Conservation (phyloP, 2,888 invertebrate genomes). For the Apodemia duryi region DNA sequence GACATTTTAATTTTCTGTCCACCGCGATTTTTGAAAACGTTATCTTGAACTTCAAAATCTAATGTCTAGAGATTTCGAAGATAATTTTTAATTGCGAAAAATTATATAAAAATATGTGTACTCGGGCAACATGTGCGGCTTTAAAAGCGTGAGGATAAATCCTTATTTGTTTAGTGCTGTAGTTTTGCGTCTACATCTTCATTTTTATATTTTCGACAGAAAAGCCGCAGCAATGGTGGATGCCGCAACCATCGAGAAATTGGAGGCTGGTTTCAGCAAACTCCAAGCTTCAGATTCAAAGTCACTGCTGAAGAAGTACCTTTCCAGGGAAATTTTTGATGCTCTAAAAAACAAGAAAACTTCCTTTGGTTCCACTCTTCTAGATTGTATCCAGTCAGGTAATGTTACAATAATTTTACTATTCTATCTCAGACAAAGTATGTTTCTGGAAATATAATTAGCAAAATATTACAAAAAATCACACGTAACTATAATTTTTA, state of each 20-base stretch:
- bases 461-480: no score
- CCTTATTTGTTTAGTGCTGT: conserved; percentile 28
- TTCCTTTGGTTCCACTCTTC: conserved; percentile 93
- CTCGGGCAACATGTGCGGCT: conserved; percentile 70
- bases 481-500: no score
- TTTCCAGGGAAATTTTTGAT: conserved; percentile 94
- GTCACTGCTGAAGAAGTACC: conserved; percentile 97
- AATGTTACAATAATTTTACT: conserved; percentile 29
- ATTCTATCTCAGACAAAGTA: neutral
- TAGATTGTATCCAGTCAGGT: conserved; percentile 98
- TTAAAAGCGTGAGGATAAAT: conserved; percentile 66
- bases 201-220: conserved; percentile 67
- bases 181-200: conserved; percentile 9
- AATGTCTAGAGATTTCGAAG: neutral
- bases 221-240: conserved; percentile 93
- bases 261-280: conserved; percentile 94
- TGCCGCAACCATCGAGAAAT: conserved; percentile 92
- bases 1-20: conserved; percentile 7
- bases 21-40: conserved; percentile 29
- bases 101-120: conserved; percentile 52
- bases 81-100: conserved; percentile 5
- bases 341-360: conserved; percentile 95
- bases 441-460: no score
- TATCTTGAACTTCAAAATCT: conserved; percentile 8
- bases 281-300: conserved; percentile 93